Conservation (phyloP, 2,113 vertebrate genomes). For the Atractosteus spatula region DNA sequence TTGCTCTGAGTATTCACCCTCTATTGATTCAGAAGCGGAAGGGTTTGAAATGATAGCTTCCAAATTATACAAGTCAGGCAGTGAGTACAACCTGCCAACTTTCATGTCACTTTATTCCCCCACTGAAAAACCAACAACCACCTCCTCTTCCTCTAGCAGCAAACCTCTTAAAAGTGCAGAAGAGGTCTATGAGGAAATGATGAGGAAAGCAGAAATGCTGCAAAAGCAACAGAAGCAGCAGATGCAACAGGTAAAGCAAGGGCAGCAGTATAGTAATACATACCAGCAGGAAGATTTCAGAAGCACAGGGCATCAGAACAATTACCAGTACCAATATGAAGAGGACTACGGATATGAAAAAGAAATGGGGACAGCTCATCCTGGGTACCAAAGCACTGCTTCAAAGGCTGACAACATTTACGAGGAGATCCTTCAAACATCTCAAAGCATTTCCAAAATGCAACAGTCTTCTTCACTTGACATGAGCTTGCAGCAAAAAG, state of each 20-base stretch:
- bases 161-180: conserved; percentile 94
- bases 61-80: conserved; percentile 91
- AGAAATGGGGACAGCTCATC: conserved; percentile 45
- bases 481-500: conserved; percentile 54
- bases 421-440: conserved; percentile 85
- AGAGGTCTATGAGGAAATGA: conserved; percentile 98
- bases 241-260: conserved; percentile 61
- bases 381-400: conserved; percentile 58
- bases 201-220: conserved; percentile 93
- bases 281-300: conserved; percentile 63
- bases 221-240: conserved; percentile 81
- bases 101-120: conserved; percentile 98
- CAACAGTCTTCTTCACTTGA: conserved; percentile 68
- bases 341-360: conserved; percentile 70
- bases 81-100: conserved; percentile 93
- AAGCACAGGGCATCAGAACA: conserved; percentile 46
- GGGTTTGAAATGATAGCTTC: conserved; percentile 80
- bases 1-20: conserved; percentile 96
- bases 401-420: conserved; percentile 73
- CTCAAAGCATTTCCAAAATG: conserved; percentile 67
- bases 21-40: conserved; percentile 92
- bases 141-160: conserved; percentile 63
- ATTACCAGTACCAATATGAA: conserved; percentile 72
- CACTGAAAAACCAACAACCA: conserved; percentile 72
- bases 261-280: conserved; percentile 53